Conservation (phyloP, 2,113 vertebrate genomes). For the Rafetus swinhoei region DNA sequence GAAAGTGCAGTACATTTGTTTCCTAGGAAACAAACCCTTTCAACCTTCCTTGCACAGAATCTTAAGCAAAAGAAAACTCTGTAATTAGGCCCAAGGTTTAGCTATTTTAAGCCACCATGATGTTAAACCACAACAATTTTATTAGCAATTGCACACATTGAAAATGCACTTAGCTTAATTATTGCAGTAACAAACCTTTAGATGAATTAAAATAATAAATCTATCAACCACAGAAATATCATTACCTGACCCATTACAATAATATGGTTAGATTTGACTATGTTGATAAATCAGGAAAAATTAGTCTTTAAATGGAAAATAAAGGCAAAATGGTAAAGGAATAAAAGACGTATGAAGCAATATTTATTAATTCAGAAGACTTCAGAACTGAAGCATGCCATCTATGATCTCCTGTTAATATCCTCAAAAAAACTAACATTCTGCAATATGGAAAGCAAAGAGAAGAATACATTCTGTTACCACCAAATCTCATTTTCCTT, state of each 20-base stretch:
- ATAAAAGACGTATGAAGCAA: background rate
- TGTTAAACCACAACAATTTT: constrained; percentile 57
- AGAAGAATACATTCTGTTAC: background rate
- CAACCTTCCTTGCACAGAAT: constrained; percentile 69
- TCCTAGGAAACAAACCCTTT: constrained; percentile 85
- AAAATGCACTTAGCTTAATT: background rate
- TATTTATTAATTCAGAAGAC: background rate
- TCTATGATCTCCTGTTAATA: fast-evolving
- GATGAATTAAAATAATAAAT: constrained; percentile 35
- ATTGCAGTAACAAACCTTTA: constrained; percentile 39
- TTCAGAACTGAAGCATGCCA: background rate
- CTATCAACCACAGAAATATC: background rate
- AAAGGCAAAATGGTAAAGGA: background rate
- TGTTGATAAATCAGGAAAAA: background rate
- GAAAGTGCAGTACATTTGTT: constrained; percentile 74
- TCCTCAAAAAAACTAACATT: background rate
- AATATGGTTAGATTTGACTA: background rate
- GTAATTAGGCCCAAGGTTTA: constrained; percentile 65
- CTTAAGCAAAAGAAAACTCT: constrained; percentile 68
- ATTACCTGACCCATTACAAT: background rate
- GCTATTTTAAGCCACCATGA: constrained; percentile 74
- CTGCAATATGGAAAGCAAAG: background rate
- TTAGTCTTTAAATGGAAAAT: background rate
- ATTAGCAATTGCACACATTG: constrained; percentile 36
- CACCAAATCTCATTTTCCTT: background rate